Percentiles rank a stretch among this genome's conserved stretches.
Evolutionary conservation across 2,113 vertebrate genomes (phyloP).

Genomic region (Condylura cristata): DNA sequence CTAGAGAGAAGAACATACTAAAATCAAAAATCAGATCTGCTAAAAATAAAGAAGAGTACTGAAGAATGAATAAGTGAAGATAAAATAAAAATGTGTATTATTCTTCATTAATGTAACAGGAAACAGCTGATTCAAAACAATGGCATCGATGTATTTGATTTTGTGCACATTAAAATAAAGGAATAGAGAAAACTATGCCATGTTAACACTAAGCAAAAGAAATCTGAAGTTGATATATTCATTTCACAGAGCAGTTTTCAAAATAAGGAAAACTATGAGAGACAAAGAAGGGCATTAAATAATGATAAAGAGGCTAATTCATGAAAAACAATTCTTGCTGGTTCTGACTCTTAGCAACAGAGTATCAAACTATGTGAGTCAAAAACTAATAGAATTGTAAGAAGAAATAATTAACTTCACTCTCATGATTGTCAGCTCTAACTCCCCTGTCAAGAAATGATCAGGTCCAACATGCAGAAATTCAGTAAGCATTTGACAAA

Average conservation of each 20-base stretch:
- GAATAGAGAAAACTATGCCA: background rate
- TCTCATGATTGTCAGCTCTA: background rate
- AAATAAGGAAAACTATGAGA: background rate
- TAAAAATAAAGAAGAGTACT: background rate
- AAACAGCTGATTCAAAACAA: background rate
- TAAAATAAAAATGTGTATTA: background rate
- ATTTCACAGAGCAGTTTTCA: background rate
- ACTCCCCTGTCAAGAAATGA: background rate
- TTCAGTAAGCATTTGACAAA: background rate
- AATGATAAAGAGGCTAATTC: background rate
- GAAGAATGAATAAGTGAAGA: background rate
- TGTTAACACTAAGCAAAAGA: background rate
- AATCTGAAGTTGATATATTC: background rate
- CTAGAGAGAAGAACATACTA: background rate
- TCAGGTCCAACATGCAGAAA: background rate
- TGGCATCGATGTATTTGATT: background rate
- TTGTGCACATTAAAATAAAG: background rate
- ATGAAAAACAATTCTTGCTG: background rate
- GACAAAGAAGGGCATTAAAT: background rate
- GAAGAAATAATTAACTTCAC: background rate
- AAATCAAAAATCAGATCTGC: background rate
- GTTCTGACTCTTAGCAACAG: background rate
- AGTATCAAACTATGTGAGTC: background rate
- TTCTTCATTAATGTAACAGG: background rate
- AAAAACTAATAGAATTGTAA: background rate